These are phyloP conservation scores for Thecophora atra DNA, from an alignment of 2,888 invertebrate genomes.

Conservation along the genomic window DNA sequence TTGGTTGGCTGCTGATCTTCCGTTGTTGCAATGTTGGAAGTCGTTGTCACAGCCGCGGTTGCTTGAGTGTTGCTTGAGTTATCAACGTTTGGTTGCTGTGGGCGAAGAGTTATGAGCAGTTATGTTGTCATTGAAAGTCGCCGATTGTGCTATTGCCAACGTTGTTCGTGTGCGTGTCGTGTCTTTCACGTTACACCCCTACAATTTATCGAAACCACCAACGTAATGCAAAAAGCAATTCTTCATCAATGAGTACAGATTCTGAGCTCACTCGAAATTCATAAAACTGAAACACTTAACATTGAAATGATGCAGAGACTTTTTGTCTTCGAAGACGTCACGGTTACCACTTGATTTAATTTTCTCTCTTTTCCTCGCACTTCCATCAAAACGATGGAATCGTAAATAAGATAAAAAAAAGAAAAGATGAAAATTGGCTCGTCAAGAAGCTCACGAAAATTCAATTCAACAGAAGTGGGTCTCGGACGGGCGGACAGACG, in stretches of 20 bases:
- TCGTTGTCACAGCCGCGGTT: too few relatives aligned
- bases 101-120: constrained; percentile 1
- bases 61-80: not conserved
- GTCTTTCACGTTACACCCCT: not conserved
- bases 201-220: not conserved
- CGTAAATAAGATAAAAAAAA: not conserved
- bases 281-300: too few relatives aligned
- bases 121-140: constrained; percentile 12
- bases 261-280: too few relatives aligned
- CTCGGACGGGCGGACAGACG: not conserved
- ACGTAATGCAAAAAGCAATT: constrained; percentile 1
- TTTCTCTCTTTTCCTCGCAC: too few relatives aligned
- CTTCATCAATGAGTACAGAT: not conserved
- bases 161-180: not conserved
- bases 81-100: constrained; percentile 3
- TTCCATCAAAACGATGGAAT: not conserved
- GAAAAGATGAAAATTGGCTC: not conserved
- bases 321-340: too few relatives aligned
- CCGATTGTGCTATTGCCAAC: not conserved
- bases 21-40: not conserved
- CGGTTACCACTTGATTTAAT: too few relatives aligned
- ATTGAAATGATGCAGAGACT: too few relatives aligned
- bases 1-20: not conserved
- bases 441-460: not conserved
- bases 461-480: not conserved